Evolutionary conservation across 2,113 vertebrate genomes (phyloP).

Genomic region (Actenoides hombroni): DNA sequence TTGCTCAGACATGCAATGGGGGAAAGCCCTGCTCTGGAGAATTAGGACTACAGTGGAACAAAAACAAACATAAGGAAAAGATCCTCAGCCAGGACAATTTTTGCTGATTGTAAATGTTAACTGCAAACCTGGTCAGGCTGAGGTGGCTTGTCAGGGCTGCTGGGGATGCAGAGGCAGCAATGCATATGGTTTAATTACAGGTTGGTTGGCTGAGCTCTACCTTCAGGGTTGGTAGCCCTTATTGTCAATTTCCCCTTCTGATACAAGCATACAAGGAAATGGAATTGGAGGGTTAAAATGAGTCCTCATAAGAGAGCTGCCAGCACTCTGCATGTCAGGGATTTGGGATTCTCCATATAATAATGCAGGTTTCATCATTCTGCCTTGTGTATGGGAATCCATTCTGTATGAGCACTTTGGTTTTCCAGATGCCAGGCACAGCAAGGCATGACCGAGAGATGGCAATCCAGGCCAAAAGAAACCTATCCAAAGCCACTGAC

Average conservation of each 20-base stretch:
- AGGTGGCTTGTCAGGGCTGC: not conserved
- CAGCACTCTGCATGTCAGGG: not conserved
- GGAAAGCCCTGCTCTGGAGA: not conserved
- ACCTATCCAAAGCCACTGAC: constrained; percentile 72
- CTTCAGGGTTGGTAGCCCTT: not conserved
- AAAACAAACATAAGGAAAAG: not conserved
- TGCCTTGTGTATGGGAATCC: not conserved
- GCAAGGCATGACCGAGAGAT: constrained; percentile 89
- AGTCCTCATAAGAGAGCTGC: not conserved
- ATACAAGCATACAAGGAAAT: not conserved
- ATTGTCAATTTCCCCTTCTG: not conserved
- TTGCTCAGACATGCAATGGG: not conserved
- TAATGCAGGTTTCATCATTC: not conserved
- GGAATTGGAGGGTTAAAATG: not conserved
- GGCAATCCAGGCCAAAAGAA: constrained; percentile 79
- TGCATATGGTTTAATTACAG: not conserved
- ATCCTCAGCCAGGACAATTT: not conserved
- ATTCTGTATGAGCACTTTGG: fast-evolving
- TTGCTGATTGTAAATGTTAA: not conserved
- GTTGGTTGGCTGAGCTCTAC: not conserved
- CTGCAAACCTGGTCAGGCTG: not conserved
- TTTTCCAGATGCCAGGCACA: constrained; percentile 85
- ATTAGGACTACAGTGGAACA: not conserved
- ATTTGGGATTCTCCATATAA: not conserved
- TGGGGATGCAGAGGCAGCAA: not conserved